These are phyloP conservation scores for Pseudorasbora parva DNA, from an alignment of 2,113 vertebrate species.

Conservation along the genomic window DNA sequence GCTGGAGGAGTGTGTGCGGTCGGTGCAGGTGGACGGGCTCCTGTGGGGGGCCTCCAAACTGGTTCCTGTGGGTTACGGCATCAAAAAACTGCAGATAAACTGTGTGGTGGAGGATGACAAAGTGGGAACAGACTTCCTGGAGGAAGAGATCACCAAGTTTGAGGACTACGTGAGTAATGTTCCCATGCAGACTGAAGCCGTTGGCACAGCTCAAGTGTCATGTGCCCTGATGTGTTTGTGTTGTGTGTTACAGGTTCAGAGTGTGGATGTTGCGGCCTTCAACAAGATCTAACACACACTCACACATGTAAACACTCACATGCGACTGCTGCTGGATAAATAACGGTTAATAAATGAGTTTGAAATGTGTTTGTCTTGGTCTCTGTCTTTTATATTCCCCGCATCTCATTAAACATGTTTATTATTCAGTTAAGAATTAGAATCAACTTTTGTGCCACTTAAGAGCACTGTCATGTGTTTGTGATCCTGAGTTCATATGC, in stretches of 20 bases:
- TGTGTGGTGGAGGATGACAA: conserved; percentile 97
- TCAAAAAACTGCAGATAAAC: conserved; percentile 95
- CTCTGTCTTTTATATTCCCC: not conserved
- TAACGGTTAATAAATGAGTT: conserved; percentile 66
- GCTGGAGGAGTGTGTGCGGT: conserved; percentile 90
- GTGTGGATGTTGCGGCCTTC: conserved; percentile 94
- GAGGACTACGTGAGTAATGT: conserved; percentile 88
- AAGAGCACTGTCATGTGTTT: not conserved
- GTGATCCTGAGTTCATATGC: not conserved
- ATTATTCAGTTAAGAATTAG: not conserved
- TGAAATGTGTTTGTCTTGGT: not conserved
- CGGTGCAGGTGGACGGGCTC: conserved; percentile 86
- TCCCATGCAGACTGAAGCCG: not conserved
- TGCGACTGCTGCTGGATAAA: conserved; percentile 48
- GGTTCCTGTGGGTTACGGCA: conserved; percentile 92
- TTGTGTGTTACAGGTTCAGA: conserved; percentile 85
- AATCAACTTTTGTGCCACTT: not conserved
- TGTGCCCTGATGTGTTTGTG: not conserved
- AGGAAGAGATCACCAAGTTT: conserved; percentile 96
- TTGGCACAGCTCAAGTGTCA: not conserved
- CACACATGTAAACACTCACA: conserved; percentile 49
- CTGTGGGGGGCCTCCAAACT: conserved; percentile 94
- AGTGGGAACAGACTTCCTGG: conserved; percentile 92
- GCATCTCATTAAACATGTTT: not conserved
- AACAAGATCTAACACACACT: conserved; percentile 88